Percentiles rank a stretch among this genome's conserved stretches.
Evolutionary conservation across 2,797 vertebrate species (phyloP).

Genomic region (Manis crassicaudata): DNA sequence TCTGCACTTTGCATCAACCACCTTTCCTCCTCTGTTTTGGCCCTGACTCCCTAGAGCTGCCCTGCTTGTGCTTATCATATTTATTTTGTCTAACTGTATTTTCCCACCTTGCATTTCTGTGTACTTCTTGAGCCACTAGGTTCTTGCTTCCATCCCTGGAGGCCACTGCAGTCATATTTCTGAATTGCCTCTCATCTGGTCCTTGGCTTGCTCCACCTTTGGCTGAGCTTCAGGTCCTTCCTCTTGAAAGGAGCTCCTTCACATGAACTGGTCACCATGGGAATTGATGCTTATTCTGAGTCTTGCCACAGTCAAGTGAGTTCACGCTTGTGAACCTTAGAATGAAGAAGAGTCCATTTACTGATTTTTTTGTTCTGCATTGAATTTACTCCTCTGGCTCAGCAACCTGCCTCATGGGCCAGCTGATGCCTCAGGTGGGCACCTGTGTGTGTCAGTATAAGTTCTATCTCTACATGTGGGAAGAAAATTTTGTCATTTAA

Average conservation of each 20-base stretch:
- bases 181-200: background rate
- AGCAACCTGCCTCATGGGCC: background rate
- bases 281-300: background rate
- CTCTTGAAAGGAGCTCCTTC: background rate
- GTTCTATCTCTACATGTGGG: background rate
- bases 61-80: background rate
- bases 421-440: background rate
- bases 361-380: background rate
- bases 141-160: background rate
- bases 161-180: background rate
- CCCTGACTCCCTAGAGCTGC: background rate
- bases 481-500: constrained; percentile 1
- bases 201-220: background rate
- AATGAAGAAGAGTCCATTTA: background rate
- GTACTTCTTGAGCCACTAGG: background rate
- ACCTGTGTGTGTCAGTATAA: background rate
- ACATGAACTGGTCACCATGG: background rate
- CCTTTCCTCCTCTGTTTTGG: background rate
- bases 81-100: background rate
- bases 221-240: background rate
- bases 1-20: background rate
- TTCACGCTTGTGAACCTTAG: background rate
- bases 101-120: background rate
- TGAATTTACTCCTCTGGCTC: background rate
- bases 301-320: background rate